A percentile compares a stretch with the other conserved stretches of the same genome.
These are phyloP conservation scores for Cynocephalus volans DNA, from an alignment of 2,113 vertebrate genomes.

Conservation along the genomic window DNA sequence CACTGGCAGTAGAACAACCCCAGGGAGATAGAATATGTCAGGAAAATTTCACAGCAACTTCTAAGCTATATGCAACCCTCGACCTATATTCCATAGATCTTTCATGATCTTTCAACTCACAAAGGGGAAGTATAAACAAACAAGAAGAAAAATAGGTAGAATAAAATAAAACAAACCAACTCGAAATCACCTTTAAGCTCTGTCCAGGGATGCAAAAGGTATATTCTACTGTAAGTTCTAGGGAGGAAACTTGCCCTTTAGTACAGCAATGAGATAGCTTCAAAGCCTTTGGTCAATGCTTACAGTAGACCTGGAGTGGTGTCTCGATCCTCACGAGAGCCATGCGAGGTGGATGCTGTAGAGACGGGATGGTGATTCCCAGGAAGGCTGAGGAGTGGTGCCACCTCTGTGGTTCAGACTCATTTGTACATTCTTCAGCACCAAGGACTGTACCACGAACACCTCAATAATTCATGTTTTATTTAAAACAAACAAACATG, in stretches of 20 bases:
- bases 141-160: not conserved
- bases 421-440: not conserved
- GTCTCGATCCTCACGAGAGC: not conserved
- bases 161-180: not conserved
- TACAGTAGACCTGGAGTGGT: not conserved
- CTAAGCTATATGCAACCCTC: not conserved
- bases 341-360: not conserved
- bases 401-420: not conserved
- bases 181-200: not conserved
- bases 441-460: not conserved
- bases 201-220: not conserved
- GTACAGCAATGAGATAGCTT: not conserved
- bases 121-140: not conserved
- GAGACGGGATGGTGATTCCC: not conserved
- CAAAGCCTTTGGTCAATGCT: not conserved
- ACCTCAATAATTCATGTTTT: no score
- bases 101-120: not conserved
- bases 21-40: not conserved
- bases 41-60: not conserved
- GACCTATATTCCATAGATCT: no score
- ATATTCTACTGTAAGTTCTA: not conserved
- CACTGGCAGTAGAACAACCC: not conserved
- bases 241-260: accelerated
- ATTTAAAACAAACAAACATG: not conserved
- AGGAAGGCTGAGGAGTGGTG: not conserved